Percentiles rank a stretch among this genome's conserved stretches.
phyloP scores from a whole-genome alignment of 2,888 invertebrate genomes.

The Polylopha cassiicola region DNA sequence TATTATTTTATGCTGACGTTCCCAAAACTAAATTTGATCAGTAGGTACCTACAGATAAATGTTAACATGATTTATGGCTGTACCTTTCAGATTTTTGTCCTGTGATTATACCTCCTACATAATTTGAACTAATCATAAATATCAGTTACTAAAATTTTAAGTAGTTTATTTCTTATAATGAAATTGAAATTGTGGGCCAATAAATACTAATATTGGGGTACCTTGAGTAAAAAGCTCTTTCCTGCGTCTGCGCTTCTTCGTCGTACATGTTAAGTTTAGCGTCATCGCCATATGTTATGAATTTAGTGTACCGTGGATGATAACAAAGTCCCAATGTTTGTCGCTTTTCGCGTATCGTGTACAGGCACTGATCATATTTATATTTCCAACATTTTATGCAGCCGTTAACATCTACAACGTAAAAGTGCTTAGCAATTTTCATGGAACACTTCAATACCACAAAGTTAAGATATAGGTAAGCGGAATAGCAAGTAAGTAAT shows the following conservation, averaged over 20 bases:
- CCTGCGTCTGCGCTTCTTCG: slow-evolving; percentile 81
- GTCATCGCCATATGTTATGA: slow-evolving; percentile 80
- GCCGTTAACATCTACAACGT: slow-evolving; percentile 79
- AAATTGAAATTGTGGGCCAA: too few species aligned
- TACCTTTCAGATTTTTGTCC: too few species aligned
- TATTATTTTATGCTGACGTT: too few species aligned
- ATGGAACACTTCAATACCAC: too few species aligned
- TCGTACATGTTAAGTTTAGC: slow-evolving; percentile 81
- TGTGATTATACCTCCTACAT: too few species aligned
- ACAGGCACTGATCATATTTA: slow-evolving; percentile 79
- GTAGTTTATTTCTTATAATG: too few species aligned
- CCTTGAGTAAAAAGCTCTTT: slow-evolving; percentile 79
- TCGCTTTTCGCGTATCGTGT: slow-evolving; percentile 80
- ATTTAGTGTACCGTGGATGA: slow-evolving; percentile 75
- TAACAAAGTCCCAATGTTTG: slow-evolving; percentile 80
- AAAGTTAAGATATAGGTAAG: background rate
- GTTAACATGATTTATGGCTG: too few species aligned
- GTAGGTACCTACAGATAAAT: too few species aligned
- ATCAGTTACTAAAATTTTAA: too few species aligned
- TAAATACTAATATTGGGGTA: slow-evolving; percentile 36
- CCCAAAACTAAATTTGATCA: too few species aligned
- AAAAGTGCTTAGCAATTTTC: background rate
- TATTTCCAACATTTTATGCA: slow-evolving; percentile 83
- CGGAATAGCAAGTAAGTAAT: background rate
- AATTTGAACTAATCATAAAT: too few species aligned